Evolutionary conservation across 2,113 vertebrate species (phyloP).

Genomic region (Ammospiza caudacuta): DNA sequence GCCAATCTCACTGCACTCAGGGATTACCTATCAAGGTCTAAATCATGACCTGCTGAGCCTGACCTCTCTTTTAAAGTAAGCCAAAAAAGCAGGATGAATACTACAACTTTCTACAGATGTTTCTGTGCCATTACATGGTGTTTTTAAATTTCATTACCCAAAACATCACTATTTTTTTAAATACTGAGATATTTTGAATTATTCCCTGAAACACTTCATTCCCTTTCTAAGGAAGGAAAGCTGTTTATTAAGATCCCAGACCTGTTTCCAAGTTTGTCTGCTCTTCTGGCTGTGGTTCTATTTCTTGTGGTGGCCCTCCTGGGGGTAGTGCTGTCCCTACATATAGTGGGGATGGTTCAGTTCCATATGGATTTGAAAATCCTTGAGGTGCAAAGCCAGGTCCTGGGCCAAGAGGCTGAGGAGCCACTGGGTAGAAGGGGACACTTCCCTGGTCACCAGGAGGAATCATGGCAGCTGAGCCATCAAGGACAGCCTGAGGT

Average conservation of each 20-base stretch:
- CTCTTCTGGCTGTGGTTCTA: slow-evolving; percentile 41
- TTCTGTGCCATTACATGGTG: not conserved
- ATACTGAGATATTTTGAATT: not conserved
- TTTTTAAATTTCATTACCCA: not conserved
- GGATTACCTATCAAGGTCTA: not conserved
- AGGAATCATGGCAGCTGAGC: slow-evolving; percentile 57
- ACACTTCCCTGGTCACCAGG: slow-evolving; percentile 64
- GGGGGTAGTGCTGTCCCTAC: slow-evolving; percentile 59
- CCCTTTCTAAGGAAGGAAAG: not conserved
- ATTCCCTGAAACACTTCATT: not conserved
- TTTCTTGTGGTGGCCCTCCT: slow-evolving; percentile 49
- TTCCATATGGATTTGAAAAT: slow-evolving; percentile 70
- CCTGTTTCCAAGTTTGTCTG: slow-evolving; percentile 67
- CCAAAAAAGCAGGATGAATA: not conserved
- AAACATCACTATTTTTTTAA: not conserved
- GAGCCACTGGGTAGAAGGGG: slow-evolving; percentile 78
- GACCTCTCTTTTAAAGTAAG: not conserved
- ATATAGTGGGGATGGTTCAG: slow-evolving; percentile 68
- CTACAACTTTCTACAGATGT: not conserved
- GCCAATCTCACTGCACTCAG: not conserved
- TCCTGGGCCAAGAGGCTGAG: slow-evolving; percentile 50
- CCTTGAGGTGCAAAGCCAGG: slow-evolving; percentile 52
- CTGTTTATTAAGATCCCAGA: slow-evolving; percentile 1
- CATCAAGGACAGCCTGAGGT: slow-evolving; percentile 78
- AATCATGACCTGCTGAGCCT: not conserved